Evolutionary conservation across 2,113 vertebrate species (phyloP).

Genomic region (human (Homo sapiens)): DNA sequence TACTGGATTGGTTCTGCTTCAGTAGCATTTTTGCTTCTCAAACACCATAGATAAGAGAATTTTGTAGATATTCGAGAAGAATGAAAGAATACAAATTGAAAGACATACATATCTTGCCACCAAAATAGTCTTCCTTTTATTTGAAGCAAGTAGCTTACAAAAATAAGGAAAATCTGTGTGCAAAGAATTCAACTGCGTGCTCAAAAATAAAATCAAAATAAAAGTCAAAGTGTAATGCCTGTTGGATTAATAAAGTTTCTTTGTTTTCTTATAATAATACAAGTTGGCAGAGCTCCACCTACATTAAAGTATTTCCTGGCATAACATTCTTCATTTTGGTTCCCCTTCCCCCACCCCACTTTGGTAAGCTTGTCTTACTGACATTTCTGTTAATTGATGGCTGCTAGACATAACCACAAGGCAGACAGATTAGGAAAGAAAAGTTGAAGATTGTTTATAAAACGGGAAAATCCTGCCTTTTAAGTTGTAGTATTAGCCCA

Average conservation of each 20-base stretch:
- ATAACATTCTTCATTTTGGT: slow-evolving; percentile 42
- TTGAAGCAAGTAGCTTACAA: slow-evolving; percentile 10
- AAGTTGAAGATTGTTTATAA: slow-evolving; percentile 53
- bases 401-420: slow-evolving; percentile 49
- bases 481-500: slow-evolving; percentile 11
- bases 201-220: slow-evolving; percentile 43
- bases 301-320: slow-evolving; percentile 57
- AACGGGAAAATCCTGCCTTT: slow-evolving; percentile 55
- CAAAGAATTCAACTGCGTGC: not conserved
- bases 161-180: slow-evolving; percentile 21
- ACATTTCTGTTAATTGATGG: slow-evolving; percentile 56
- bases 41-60: slow-evolving; percentile 46
- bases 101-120: slow-evolving; percentile 29
- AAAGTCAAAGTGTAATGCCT: slow-evolving; percentile 48
- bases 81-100: slow-evolving; percentile 63
- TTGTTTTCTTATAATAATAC: slow-evolving; percentile 61
- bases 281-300: slow-evolving; percentile 46
- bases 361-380: slow-evolving; percentile 62
- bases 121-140: slow-evolving; percentile 56
- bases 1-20: slow-evolving; percentile 47
- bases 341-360: not conserved
- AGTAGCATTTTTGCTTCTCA: slow-evolving; percentile 38
- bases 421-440: slow-evolving; percentile 42
- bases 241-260: slow-evolving; percentile 41
- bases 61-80: slow-evolving; percentile 50